Evolutionary conservation across 2,797 vertebrate genomes (phyloP).

Genomic region (Apodemus agrarius): DNA sequence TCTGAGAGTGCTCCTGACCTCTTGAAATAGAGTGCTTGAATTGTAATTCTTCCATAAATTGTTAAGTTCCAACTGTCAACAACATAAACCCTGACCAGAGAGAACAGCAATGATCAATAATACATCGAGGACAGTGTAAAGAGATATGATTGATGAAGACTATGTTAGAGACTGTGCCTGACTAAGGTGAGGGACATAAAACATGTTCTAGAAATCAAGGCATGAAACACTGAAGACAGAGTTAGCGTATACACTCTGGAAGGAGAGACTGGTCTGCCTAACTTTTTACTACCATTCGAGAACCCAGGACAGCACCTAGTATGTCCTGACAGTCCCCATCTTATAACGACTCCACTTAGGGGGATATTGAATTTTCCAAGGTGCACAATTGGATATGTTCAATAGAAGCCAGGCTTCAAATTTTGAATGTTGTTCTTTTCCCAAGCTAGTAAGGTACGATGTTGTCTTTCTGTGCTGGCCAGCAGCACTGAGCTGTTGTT

Average conservation of each 20-base stretch:
- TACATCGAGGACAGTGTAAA: not conserved
- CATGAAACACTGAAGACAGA: not conserved
- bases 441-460: not conserved
- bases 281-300: not conserved
- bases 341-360: not conserved
- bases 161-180: not conserved
- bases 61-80: conserved; percentile 14
- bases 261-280: not conserved
- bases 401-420: not conserved
- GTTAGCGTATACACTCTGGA: not conserved
- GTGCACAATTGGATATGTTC: not conserved
- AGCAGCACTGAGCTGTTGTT: not conserved
- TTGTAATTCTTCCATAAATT: conserved; percentile 6
- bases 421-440: not conserved
- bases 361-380: not conserved
- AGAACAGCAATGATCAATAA: not conserved
- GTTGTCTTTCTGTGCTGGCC: not conserved
- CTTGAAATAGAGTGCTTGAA: not conserved
- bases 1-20: not conserved
- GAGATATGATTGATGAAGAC: not conserved
- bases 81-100: not conserved
- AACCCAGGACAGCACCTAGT: not conserved
- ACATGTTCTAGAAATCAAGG: not conserved
- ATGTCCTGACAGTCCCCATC: not conserved
- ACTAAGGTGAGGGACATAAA: not conserved